Percentiles rank a stretch among this genome's conserved stretches.
These are phyloP conservation scores for Diabrotica virgifera DNA, from an alignment of 1,140 invertebrate genomes.

Conservation along the genomic window DNA sequence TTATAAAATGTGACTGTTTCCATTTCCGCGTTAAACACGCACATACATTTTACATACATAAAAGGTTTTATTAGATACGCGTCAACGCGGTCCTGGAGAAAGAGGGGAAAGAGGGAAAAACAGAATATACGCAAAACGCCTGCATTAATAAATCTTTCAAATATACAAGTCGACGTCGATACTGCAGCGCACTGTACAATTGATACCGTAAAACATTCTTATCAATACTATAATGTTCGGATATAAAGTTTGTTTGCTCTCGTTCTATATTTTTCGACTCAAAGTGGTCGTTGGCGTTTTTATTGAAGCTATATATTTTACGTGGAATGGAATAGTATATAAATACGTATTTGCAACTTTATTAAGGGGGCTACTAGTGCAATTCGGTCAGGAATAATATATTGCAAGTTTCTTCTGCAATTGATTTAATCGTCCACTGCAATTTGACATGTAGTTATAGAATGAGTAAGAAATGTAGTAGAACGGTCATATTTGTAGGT, in stretches of 20 bases:
- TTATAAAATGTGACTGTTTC: no score
- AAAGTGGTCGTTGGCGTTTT: constrained; percentile 7
- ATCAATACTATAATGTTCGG: constrained; percentile 17
- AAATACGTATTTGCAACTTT: no score
- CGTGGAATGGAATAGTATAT: neutral
- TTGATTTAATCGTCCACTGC: no score
- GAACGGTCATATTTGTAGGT: no score
- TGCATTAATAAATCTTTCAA: constrained; percentile 25
- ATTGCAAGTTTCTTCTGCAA: no score
- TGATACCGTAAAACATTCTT: constrained; percentile 25
- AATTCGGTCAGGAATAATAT: no score
- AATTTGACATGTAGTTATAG: no score
- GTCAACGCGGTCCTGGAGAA: neutral
- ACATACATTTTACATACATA: no score
- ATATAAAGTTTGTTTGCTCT: constrained; percentile 16
- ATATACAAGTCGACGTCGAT: constrained; percentile 24
- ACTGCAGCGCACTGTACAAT: constrained; percentile 20
- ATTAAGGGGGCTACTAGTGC: no score
- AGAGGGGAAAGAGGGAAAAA: neutral
- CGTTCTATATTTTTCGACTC: constrained; percentile 7
- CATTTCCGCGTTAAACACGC: no score
- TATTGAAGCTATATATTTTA: neutral
- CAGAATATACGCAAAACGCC: constrained; percentile 22
- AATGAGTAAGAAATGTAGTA: no score
- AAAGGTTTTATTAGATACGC: neutral